Base-by-base conservation (phyloP, 2,113 vertebrate species). In the Casuarius casuarius region DNA sequence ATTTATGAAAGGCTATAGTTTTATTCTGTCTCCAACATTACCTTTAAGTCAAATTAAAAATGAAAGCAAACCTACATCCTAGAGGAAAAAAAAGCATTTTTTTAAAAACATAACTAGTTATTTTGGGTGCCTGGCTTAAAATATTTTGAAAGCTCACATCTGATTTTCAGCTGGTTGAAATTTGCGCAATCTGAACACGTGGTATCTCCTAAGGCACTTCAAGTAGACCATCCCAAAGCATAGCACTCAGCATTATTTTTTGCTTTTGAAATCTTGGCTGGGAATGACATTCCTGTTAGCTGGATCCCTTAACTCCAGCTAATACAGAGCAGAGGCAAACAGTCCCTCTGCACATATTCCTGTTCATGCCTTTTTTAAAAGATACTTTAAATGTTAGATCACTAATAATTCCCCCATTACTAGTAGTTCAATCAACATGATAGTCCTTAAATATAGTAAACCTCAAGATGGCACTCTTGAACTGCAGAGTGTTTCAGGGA, bases 401-500 rank as follows among this genome's bases (percentile, higher is more conserved):
- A 49, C 58, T 86, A 65, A 33, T 46, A 66, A 35, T 71, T 85
- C 31, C 75, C 51, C 35, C 67, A 80, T 76, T 61, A 62, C 26
- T 59, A 19, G 25, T 21, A 65, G 31, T 82, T 93, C 49, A 62
- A n/a, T 75, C 67, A 76, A 11, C 67, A 31, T 17, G 19, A 29
- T 25, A 29, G 73, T 80, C 66, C 28, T 93, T 96, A 79, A 95
- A 94, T 4, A 61, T 18, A 89, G 86, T 14, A 59, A 66, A 87
- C 98, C 98, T 98, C 98, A 98, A 98, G 98, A 96, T 98, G 98
- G 98, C 98, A 97, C 95, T 97, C 97, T 98, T 98, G 97, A 98
- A 97, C 97, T 94, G 97, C 95, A 87, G 74, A 97, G 96, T 71
- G 96, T 95, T 95, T 80, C 83, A 80, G 84, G n/a, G 72, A 95